Conservation (phyloP, 2,888 invertebrate species). For the Synanthedon andrenaeformis region DNA sequence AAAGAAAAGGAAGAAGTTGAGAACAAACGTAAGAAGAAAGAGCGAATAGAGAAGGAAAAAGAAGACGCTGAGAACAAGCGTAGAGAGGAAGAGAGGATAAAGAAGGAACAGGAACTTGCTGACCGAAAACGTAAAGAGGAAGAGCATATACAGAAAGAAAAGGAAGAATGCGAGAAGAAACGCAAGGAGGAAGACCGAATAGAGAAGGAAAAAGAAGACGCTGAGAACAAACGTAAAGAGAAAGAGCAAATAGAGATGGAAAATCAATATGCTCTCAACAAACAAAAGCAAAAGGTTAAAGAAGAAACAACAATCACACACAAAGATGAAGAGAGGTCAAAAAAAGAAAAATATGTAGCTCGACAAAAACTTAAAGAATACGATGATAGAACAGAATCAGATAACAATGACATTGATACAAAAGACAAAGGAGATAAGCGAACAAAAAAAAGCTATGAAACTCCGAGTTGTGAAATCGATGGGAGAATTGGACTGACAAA, state of each 20-base stretch:
- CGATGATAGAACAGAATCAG: neutral
- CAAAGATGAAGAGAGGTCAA: neutral
- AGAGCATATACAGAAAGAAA: constrained; percentile 8
- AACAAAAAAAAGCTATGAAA: constrained; percentile 3
- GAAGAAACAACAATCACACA: no score
- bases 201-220: neutral
- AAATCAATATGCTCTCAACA: constrained; percentile 4
- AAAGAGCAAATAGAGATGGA: neutral
- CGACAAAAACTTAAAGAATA: constrained; percentile 1
- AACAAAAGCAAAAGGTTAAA: neutral
- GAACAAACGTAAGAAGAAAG: constrained; percentile 1
- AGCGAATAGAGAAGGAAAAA: neutral
- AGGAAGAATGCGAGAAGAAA: constrained; percentile 4
- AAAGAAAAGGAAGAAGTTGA: neutral
- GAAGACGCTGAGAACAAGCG: constrained; percentile 3
- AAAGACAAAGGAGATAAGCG: no score
- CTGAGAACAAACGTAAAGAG: constrained; percentile 1
- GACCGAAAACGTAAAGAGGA: constrained; percentile 3
- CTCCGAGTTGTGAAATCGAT: neutral
- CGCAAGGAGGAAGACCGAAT: neutral
- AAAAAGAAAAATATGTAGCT: constrained; percentile 8
- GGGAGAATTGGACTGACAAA: neutral
- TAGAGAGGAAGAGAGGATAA: neutral
- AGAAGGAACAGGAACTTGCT: neutral
- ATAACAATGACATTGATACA: neutral